Conservation (phyloP, 2,888 invertebrate species). For the Argyresthia albistria region DNA sequence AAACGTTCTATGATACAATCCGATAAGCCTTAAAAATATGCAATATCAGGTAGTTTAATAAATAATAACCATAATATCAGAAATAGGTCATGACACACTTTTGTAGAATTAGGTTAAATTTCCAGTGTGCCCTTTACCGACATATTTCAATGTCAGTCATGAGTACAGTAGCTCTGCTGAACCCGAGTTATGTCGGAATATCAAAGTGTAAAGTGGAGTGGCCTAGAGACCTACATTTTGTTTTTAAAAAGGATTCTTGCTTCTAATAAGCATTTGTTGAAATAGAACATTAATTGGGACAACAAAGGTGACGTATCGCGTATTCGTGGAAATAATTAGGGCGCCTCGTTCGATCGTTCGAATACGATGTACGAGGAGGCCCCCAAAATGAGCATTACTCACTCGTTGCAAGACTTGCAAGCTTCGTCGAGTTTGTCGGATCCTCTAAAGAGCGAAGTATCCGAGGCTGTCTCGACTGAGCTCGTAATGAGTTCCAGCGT, state of each 20-base stretch:
- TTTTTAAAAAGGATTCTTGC: slow-evolving; percentile 44
- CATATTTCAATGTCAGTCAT: slow-evolving; percentile 74
- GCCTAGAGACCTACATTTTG: slow-evolving; percentile 90
- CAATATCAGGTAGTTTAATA: neutral
- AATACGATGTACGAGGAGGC: slow-evolving; percentile 79
- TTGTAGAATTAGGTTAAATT: slow-evolving; percentile 52
- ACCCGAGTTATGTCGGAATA: slow-evolving; percentile 81
- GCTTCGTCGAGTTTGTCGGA: slow-evolving; percentile 69
- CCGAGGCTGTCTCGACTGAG: slow-evolving; percentile 54
- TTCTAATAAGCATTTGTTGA: slow-evolving; percentile 64
- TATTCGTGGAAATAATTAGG: slow-evolving; percentile 30
- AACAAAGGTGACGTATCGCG: slow-evolving; percentile 47
- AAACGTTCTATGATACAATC: neutral
- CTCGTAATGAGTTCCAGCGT: slow-evolving; percentile 57
- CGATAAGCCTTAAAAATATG: neutral
- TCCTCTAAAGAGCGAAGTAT: slow-evolving; percentile 46
- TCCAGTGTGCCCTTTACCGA: slow-evolving; percentile 69
- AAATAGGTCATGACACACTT: slow-evolving; percentile 59
- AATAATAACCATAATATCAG: slow-evolving; percentile 10
- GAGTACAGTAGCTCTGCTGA: slow-evolving; percentile 78
- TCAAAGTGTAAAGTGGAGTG: slow-evolving; percentile 89
- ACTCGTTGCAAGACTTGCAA: slow-evolving; percentile 76
- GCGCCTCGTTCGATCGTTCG: slow-evolving; percentile 54
- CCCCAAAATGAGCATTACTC: slow-evolving; percentile 77
- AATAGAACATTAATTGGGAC: slow-evolving; percentile 69